phyloP scores from a whole-genome alignment of 2,113 vertebrate genomes.

The Chionodraco myersi region DNA sequence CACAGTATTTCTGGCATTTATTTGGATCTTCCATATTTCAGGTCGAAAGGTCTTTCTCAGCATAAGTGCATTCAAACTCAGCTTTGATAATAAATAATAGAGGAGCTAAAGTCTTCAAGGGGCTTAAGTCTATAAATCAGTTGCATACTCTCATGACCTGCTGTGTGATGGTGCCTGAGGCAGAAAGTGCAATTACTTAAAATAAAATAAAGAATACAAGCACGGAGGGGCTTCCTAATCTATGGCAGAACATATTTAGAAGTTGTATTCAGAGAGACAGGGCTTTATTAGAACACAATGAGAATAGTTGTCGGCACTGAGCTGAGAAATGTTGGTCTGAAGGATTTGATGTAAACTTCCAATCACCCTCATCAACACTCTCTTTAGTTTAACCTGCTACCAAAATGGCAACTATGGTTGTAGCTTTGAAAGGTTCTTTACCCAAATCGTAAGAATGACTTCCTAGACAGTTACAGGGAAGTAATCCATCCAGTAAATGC shows the following conservation, averaged over 20 bases:
- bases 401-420: neutral
- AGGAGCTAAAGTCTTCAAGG: conserved; percentile 54
- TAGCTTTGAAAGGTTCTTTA: neutral
- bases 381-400: neutral
- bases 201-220: conserved; percentile 40
- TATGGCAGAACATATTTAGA: conserved; percentile 28
- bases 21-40: conserved; percentile 17
- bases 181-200: conserved; percentile 73
- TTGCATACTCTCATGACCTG: conserved; percentile 63
- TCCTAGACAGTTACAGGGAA: neutral
- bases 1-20: neutral
- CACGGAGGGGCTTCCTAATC: conserved; percentile 28
- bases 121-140: conserved; percentile 64
- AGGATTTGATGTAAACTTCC: neutral
- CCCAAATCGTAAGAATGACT: conserved; percentile 7
- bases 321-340: neutral
- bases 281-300: no score
- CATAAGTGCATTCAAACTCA: conserved; percentile 38
- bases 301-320: no score
- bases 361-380: neutral
- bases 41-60: conserved; percentile 1
- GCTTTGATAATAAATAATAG: conserved; percentile 61
- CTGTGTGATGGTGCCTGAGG: conserved; percentile 64
- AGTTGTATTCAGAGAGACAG: neutral
- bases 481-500: neutral